Percentiles rank a stretch among this genome's conserved stretches.
Evolutionary conservation across 53 echinoderm and acorn worm species (phyloP).

Genomic region (Zoroaster sp.): DNA sequence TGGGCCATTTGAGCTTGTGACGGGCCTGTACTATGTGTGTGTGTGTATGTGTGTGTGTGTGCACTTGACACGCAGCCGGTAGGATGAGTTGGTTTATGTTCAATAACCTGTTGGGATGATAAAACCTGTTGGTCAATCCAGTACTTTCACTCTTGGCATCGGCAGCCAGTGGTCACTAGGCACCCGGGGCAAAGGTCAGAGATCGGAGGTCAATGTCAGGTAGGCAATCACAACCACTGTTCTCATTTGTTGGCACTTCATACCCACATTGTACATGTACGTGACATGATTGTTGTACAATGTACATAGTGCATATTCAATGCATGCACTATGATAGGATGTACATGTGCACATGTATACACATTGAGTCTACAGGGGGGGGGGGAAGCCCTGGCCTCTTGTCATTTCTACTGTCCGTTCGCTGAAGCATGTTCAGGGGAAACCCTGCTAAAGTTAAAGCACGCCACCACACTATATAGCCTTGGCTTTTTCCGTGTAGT

Average conservation of each 20-base stretch:
- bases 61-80: background rate
- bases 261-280: background rate
- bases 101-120: slow-evolving; percentile 21
- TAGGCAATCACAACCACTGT: background rate
- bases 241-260: background rate
- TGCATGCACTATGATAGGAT: background rate
- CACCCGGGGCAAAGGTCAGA: background rate
- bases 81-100: background rate
- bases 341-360: background rate
- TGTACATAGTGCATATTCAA: background rate
- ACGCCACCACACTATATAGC: slow-evolving; percentile 11
- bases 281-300: too few relatives aligned
- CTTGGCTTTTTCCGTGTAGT: too few relatives aligned
- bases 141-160: background rate
- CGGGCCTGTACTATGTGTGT: background rate
- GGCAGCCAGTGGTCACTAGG: background rate
- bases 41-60: slow-evolving; percentile 22
- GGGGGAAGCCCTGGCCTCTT: background rate
- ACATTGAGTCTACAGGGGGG: background rate
- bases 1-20: slow-evolving; percentile 8
- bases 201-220: slow-evolving; percentile 25
- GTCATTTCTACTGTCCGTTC: background rate
- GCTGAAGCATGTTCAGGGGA: background rate
- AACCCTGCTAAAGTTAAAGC: slow-evolving; percentile 5
- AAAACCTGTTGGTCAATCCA: slow-evolving; percentile 35